Conservation (phyloP, 2,113 vertebrate species). For the Candoia aspera region DNA sequence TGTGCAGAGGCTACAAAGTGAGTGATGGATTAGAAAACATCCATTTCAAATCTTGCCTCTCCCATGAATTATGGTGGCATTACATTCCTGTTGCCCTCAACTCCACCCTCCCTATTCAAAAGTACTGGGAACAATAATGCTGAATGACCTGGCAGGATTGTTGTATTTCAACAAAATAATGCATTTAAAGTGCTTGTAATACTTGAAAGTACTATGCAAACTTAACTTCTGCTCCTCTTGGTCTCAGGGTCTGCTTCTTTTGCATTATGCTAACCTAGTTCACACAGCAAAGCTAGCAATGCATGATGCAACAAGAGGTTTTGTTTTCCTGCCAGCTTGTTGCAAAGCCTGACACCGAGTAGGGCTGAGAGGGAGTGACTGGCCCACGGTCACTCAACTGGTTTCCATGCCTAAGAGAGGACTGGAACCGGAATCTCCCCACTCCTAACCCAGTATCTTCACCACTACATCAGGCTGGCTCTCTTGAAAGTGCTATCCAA, state of each 20-base stretch:
- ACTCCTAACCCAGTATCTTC: not conserved
- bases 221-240: not conserved
- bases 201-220: not conserved
- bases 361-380: not conserved
- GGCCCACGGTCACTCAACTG: not conserved
- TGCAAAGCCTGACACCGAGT: not conserved
- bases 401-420: not conserved
- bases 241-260: not conserved
- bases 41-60: not conserved
- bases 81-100: not conserved
- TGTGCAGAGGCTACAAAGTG: not conserved
- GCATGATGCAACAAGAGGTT: not conserved
- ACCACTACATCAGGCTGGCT: not conserved
- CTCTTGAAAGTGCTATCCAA: not conserved
- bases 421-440: not conserved
- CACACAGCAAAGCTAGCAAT: not conserved
- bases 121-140: not conserved
- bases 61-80: not conserved
- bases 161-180: not conserved
- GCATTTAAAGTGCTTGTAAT: not conserved
- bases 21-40: not conserved
- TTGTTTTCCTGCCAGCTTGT: not conserved
- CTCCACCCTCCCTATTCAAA: not conserved
- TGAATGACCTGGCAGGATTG: not conserved
- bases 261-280: not conserved